Evolutionary conservation across 2,113 vertebrate genomes (phyloP).

Genomic region (Notechis scutatus): DNA sequence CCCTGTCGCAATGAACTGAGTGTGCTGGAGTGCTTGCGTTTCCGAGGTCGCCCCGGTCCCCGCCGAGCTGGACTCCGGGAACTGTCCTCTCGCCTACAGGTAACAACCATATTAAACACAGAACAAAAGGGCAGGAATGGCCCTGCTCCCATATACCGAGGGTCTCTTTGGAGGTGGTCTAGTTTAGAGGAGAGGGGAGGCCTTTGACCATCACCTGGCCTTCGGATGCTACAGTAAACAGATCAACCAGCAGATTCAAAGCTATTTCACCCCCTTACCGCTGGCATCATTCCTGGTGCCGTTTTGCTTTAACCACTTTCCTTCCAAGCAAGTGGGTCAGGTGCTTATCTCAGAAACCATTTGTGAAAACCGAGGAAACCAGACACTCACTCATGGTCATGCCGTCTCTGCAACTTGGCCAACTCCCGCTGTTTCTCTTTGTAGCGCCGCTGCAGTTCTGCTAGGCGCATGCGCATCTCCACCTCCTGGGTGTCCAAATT

Average conservation of each 20-base stretch:
- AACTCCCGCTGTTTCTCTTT: slow-evolving; percentile 95
- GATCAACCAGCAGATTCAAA: neutral
- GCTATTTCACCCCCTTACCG: neutral
- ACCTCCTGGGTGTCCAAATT: slow-evolving; percentile 89
- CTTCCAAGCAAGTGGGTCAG: neutral
- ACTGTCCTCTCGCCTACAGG: slow-evolving; percentile 87
- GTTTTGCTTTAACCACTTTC: too few relatives aligned
- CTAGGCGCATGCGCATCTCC: slow-evolving; percentile 87
- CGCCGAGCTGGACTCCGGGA: slow-evolving; percentile 88
- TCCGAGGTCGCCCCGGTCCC: slow-evolving; percentile 89
- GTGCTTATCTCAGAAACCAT: too few relatives aligned
- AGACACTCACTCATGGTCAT: slow-evolving; percentile 81
- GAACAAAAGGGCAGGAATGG: slow-evolving; percentile 16
- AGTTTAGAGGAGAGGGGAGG: neutral
- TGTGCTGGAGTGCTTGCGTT: slow-evolving; percentile 77
- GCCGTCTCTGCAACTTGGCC: slow-evolving; percentile 87
- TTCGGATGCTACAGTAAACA: neutral
- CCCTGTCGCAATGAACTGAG: slow-evolving; percentile 64
- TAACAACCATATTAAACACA: neutral
- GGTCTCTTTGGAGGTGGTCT: neutral
- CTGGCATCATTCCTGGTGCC: neutral
- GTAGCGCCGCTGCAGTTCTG: slow-evolving; percentile 89
- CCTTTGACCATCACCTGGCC: neutral
- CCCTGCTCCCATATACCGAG: too few relatives aligned
- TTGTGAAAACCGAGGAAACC: neutral